phyloP scores from a whole-genome alignment of 2,797 vertebrate species.

The Hippopotamyrus pictus region DNA sequence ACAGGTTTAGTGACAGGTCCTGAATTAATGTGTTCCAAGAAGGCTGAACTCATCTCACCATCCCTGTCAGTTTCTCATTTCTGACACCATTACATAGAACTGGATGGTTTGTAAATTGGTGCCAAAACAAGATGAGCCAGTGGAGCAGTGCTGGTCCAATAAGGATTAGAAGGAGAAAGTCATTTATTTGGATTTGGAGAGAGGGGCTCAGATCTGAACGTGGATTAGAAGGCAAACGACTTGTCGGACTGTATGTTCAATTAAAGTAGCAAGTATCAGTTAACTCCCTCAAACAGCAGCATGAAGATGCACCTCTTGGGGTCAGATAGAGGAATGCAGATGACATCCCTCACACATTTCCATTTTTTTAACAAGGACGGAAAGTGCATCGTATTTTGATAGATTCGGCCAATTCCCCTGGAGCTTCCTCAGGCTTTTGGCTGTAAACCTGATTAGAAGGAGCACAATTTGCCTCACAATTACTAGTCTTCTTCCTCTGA shows the following conservation, averaged over 20 bases:
- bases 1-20: slow-evolving; percentile 61
- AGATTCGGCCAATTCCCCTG: slow-evolving; percentile 51
- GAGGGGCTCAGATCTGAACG: slow-evolving; percentile 42
- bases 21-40: slow-evolving; percentile 49
- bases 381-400: slow-evolving; percentile 59
- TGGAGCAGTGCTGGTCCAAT: slow-evolving; percentile 60
- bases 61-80: slow-evolving; percentile 64
- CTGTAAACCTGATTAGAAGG: slow-evolving; percentile 57
- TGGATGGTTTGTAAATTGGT: slow-evolving; percentile 61
- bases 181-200: slow-evolving; percentile 42
- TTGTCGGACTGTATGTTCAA: slow-evolving; percentile 56
- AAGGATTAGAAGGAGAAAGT: slow-evolving; percentile 59
- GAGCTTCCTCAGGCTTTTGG: slow-evolving; percentile 50
- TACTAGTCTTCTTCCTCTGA: slow-evolving; percentile 38
- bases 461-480: slow-evolving; percentile 50
- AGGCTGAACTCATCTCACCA: slow-evolving; percentile 61
- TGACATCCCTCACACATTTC: slow-evolving; percentile 40
- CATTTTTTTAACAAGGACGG: slow-evolving; percentile 65
- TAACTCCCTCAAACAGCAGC: slow-evolving; percentile 36
- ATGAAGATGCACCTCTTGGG: slow-evolving; percentile 51
- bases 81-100: slow-evolving; percentile 59
- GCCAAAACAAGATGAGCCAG: slow-evolving; percentile 68
- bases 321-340: slow-evolving; percentile 29
- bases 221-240: slow-evolving; percentile 30
- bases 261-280: slow-evolving; percentile 58